Conservation (phyloP, 37 sponge, comb jelly and placozoan genomes). For the Diacarnus erythraeanus region DNA sequence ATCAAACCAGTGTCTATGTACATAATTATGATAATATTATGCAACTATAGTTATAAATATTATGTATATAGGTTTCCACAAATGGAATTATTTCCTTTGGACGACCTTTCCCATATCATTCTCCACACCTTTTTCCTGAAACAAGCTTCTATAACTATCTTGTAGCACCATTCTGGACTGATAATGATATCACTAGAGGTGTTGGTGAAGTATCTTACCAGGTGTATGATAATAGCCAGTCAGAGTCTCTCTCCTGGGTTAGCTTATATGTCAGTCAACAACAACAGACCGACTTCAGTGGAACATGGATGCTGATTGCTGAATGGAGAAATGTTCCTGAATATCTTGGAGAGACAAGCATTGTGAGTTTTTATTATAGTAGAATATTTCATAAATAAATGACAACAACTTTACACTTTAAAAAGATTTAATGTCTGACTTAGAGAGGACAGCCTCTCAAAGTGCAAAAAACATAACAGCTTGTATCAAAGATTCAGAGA, state of each 20-base stretch:
- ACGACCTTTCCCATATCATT: conserved; percentile 19
- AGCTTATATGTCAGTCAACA: conserved; percentile 23
- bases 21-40: neutral
- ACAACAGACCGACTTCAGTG: conserved; percentile 16
- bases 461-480: too few relatives aligned
- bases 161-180: conserved; percentile 36
- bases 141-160: conserved; percentile 27
- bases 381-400: neutral
- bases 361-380: neutral
- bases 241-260: conserved; percentile 10
- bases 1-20: conserved; percentile 22
- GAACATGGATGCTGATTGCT: conserved; percentile 59
- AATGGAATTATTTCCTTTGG: conserved; percentile 24
- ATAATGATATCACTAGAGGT: conserved; percentile 11
- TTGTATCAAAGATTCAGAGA: too few relatives aligned
- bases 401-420: too few relatives aligned
- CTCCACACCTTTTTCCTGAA: conserved; percentile 18
- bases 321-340: conserved; percentile 54
- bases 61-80: neutral
- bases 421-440: too few relatives aligned
- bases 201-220: conserved; percentile 18
- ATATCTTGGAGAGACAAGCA: conserved; percentile 17
- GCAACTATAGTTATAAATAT: neutral
- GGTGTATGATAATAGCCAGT: conserved; percentile 3
- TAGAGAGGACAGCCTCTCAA: too few relatives aligned